Percentiles rank a stretch among this genome's conserved stretches.
Conservation (phyloP, 2,113 vertebrate genomes). For the Campylomormyrus numenius region DNA sequence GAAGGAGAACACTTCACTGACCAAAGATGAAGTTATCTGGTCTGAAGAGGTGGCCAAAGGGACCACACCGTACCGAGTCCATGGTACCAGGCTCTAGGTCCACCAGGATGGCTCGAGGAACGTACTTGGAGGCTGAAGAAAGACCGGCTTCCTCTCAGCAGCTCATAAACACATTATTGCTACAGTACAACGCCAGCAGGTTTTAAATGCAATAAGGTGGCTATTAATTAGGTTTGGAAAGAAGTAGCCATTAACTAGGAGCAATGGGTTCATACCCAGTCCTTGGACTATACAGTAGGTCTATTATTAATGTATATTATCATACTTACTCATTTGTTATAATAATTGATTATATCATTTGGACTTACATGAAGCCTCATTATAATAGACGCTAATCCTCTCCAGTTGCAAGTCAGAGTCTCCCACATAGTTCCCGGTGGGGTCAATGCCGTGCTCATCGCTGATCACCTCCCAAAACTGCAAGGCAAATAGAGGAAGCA, state of each 20-base stretch:
- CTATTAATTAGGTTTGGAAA: background rate
- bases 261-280: background rate
- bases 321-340: background rate
- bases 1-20: slow-evolving; percentile 32
- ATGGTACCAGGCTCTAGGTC: slow-evolving; percentile 80
- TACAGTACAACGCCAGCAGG: background rate
- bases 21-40: slow-evolving; percentile 84
- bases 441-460: slow-evolving; percentile 77
- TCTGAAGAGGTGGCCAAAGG: slow-evolving; percentile 79
- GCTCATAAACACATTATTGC: no score
- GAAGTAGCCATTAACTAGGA: background rate
- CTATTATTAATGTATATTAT: background rate
- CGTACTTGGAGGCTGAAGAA: slow-evolving; percentile 73
- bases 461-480: slow-evolving; percentile 85
- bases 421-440: slow-evolving; percentile 72
- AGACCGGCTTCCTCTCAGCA: background rate
- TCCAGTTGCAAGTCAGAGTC: slow-evolving; percentile 78
- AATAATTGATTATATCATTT: background rate
- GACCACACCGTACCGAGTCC: slow-evolving; percentile 76
- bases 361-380: slow-evolving; percentile 74
- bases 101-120: slow-evolving; percentile 78
- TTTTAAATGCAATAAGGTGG: background rate
- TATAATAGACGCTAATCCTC: slow-evolving; percentile 81
- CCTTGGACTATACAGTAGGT: background rate
- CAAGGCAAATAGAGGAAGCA: background rate